phyloP scores from a whole-genome alignment of 2,888 invertebrate species.

The Dichetophora obliterata region DNA sequence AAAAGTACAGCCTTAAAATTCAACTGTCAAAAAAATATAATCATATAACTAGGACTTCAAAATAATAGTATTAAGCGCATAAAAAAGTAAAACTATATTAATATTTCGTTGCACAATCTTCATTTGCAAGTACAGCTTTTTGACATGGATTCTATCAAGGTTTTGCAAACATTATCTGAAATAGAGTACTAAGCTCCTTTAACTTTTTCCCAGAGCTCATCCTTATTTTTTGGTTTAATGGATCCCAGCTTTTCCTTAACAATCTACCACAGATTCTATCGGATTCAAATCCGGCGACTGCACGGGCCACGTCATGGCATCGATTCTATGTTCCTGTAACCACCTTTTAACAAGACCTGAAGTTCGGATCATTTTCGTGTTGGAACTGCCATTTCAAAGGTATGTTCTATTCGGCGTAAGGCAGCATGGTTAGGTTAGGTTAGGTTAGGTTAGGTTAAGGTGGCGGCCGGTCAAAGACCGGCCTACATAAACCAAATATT shows the following conservation, averaged over 20 bases:
- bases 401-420: too few species aligned
- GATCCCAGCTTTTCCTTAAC: not conserved
- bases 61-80: not conserved
- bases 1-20: not conserved
- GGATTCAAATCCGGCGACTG: too few species aligned
- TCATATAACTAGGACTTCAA: not conserved
- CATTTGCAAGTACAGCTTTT: not conserved
- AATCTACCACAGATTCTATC: not conserved
- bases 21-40: not conserved
- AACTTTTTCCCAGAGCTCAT: not conserved
- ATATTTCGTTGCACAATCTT: not conserved
- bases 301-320: too few species aligned
- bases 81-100: not conserved
- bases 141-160: too few species aligned
- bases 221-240: not conserved
- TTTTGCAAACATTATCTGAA: too few species aligned
- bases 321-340: too few species aligned
- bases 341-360: not conserved
- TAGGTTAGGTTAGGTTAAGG: too few species aligned
- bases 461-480: too few species aligned
- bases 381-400: not conserved
- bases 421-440: too few species aligned
- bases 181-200: not conserved
- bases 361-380: not conserved
- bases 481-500: too few species aligned